phyloP scores from a whole-genome alignment of 2,113 vertebrate genomes.

The Ibidorhyncha struthersii region DNA sequence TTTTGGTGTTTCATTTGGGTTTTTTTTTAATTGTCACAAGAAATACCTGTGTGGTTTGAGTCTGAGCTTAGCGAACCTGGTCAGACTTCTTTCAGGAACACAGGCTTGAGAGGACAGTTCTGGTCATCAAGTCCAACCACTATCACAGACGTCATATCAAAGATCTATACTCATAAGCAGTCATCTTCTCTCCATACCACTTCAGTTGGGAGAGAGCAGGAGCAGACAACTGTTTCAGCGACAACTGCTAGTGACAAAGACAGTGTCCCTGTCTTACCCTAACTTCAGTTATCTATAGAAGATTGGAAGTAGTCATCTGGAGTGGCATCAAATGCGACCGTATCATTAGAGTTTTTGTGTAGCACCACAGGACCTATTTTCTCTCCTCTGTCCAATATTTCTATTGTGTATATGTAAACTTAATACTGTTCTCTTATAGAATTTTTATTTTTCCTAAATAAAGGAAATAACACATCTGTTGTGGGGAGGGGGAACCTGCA shows the following conservation, averaged over 20 bases:
- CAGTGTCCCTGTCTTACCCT: background rate
- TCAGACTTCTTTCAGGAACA: background rate
- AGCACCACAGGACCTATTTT: background rate
- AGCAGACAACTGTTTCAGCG: background rate
- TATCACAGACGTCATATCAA: background rate
- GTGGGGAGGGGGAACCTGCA: background rate
- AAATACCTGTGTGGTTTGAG: background rate
- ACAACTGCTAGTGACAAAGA: background rate
- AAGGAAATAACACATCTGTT: background rate
- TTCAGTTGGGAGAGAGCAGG: background rate
- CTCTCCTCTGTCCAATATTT: background rate
- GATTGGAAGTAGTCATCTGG: background rate
- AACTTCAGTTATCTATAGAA: background rate
- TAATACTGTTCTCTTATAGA: background rate
- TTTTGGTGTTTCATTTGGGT: background rate
- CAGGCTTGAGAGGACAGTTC: background rate
- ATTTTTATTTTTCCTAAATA: background rate
- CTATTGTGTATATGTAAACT: background rate
- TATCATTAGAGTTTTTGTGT: background rate
- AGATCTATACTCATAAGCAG: background rate
- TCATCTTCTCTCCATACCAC: background rate
- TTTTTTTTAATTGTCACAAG: background rate
- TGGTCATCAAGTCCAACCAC: background rate
- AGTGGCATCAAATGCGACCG: background rate
- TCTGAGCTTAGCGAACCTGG: background rate